phyloP scores from a whole-genome alignment of 2,797 vertebrate species.

The Paedocypris micromegethes region DNA sequence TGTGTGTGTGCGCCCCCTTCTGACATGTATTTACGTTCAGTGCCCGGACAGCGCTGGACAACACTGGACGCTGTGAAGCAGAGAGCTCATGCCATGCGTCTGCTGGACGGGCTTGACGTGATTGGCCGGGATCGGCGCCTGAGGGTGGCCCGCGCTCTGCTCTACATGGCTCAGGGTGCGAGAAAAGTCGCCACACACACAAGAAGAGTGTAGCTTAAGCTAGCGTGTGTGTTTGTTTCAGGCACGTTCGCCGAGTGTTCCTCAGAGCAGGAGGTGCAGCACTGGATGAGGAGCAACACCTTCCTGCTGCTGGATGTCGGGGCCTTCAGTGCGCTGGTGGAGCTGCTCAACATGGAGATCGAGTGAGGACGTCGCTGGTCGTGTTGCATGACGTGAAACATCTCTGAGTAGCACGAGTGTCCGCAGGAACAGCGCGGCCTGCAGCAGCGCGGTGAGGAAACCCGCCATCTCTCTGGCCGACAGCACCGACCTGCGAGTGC shows the following conservation, averaged over 20 bases:
- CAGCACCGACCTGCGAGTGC: slow-evolving; percentile 94
- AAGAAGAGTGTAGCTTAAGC: too few species aligned
- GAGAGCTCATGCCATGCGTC: slow-evolving; percentile 87
- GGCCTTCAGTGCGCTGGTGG: slow-evolving; percentile 90
- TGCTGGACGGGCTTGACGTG: slow-evolving; percentile 89
- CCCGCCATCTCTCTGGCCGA: slow-evolving; percentile 97
- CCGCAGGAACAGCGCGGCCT: slow-evolving; percentile 90
- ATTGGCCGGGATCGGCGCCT: slow-evolving; percentile 85
- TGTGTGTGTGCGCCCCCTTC: too few species aligned
- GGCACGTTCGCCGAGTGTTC: slow-evolving; percentile 89
- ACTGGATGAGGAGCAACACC: slow-evolving; percentile 93
- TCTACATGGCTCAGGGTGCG: slow-evolving; percentile 92
- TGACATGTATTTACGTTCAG: slow-evolving; percentile 54
- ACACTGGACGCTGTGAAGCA: slow-evolving; percentile 84
- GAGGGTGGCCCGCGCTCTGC: slow-evolving; percentile 85
- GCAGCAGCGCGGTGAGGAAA: slow-evolving; percentile 93
- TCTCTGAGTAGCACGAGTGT: not conserved
- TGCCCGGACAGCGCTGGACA: slow-evolving; percentile 84
- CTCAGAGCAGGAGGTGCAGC: slow-evolving; percentile 86
- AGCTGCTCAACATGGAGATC: slow-evolving; percentile 98
- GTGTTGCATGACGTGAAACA: not conserved
- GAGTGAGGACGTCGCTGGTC: slow-evolving; percentile 72
- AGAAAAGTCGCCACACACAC: too few species aligned
- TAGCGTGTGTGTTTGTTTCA: slow-evolving; percentile 46
- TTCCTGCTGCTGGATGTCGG: slow-evolving; percentile 92